Base-by-base conservation (phyloP, 2,888 invertebrate genomes). In the Formica aserva region DNA sequence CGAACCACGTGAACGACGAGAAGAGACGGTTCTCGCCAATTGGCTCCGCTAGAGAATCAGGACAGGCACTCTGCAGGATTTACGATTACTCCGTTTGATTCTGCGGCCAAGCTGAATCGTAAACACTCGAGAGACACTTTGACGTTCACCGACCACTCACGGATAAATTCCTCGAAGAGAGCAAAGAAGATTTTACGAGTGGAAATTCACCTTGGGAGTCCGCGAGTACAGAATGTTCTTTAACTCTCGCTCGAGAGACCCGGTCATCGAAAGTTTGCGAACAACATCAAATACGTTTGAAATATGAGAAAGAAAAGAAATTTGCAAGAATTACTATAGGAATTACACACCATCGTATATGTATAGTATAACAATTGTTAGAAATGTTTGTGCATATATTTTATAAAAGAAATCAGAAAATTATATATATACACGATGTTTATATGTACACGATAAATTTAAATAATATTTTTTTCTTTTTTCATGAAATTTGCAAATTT, bases 11-110 rank as follows among this genome's bases (percentile, higher is more conserved):
- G 63, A 15, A 32, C 45, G 48, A 32, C 11, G 11, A 48, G 38
- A 38, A 74, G 57, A 82, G 86, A 75, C 84, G 83, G 57, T 66
- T 38, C 71, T 48, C 55, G 78, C 67, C 88, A 89, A 89, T 89
- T 89, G 88, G 71, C 85, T 85, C 86, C 60, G 63, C 38, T 76
- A 22, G 71, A 45, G 60, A 22, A 67, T 71, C 29, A 57, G 48
- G 48, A 45, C 41, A 52, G 52, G 22, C 66, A 72, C 38, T 62
- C 84, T 45, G 57, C 67, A 67, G 32, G 18, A 86, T 86, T 88
- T 83, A 78, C 81, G 82, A 87, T 74, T 57, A 6, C 22, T 29
- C 55, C 71, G 29, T 29, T 18, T 15, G 32, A 60, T 35, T 18
- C 74, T 32, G 26, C 15, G 66, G 1, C 35, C 22, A 13, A 18